Percentiles rank a stretch among this genome's conserved stretches.
Conservation (phyloP, 2,888 invertebrate species). For the Taphrorychus bicolor region DNA sequence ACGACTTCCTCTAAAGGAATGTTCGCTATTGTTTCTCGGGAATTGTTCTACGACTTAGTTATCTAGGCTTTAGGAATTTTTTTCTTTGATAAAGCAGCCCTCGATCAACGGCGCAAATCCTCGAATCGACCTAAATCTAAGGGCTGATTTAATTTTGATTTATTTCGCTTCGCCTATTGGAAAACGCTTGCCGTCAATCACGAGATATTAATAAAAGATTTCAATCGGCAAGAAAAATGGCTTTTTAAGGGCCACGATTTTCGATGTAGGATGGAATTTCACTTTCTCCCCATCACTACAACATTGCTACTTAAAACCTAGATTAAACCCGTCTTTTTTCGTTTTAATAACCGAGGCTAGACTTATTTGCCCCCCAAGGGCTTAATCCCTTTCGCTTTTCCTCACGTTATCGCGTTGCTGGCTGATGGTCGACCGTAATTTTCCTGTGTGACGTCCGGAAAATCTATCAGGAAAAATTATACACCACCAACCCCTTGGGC, state of each 20-base stretch:
- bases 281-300: not conserved
- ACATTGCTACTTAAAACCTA: not conserved
- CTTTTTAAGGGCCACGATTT: conserved; percentile 12
- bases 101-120: conserved; percentile 3
- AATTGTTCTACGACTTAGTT: no score
- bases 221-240: conserved; percentile 11
- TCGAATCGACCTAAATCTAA: conserved; percentile 9
- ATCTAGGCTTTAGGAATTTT: not conserved
- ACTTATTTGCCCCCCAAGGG: not conserved
- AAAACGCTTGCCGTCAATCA: conserved; percentile 31
- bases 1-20: not conserved
- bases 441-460: conserved; percentile 10
- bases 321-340: not conserved
- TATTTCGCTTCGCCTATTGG: conserved; percentile 25
- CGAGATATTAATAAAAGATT: conserved; percentile 28
- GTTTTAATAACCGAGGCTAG: not conserved
- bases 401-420: conserved; percentile 1
- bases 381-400: not conserved
- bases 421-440: conserved; percentile 18
- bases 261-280: not conserved
- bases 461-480: conserved; percentile 32
- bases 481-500: conserved; percentile 21
- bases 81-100: not conserved
- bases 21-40: not conserved
- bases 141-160: conserved; percentile 32